A percentile compares a stretch with the other conserved stretches of the same genome.
phyloP scores from a whole-genome alignment of 2,113 vertebrate genomes.

The Caracal caracal region DNA sequence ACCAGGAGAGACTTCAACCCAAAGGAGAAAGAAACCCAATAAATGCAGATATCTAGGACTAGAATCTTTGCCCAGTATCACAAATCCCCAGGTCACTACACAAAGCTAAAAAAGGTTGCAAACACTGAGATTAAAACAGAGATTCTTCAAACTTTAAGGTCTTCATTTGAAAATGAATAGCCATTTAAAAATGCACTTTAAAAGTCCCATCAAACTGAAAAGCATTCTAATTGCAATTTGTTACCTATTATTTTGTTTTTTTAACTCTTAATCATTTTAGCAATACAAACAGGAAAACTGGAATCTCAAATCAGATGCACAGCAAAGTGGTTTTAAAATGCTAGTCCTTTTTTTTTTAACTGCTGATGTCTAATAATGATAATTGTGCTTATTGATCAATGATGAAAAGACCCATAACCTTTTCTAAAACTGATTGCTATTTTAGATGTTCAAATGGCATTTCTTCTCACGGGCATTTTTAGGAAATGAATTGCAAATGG shows the following conservation, averaged over 20 bases:
- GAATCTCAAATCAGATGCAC: slow-evolving; percentile 37
- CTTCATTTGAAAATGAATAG: slow-evolving; percentile 57
- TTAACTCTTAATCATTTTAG: slow-evolving; percentile 43
- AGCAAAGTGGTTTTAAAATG: slow-evolving; percentile 54
- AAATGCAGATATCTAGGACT: slow-evolving; percentile 57
- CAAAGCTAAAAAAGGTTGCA: slow-evolving; percentile 33
- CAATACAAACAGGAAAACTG: slow-evolving; percentile 30
- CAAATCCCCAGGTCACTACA: slow-evolving; percentile 49
- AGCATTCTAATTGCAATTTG: slow-evolving; percentile 27
- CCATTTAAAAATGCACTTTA: slow-evolving; percentile 27
- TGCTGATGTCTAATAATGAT: slow-evolving; percentile 45
- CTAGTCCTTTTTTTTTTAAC: not conserved
- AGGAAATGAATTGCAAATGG: slow-evolving; percentile 39
- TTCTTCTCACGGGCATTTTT: slow-evolving; percentile 24
- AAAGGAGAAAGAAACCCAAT: slow-evolving; percentile 48
- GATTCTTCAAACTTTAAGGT: slow-evolving; percentile 34
- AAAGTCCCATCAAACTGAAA: slow-evolving; percentile 43
- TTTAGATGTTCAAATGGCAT: slow-evolving; percentile 61
- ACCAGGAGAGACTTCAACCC: slow-evolving; percentile 53
- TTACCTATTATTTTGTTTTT: not conserved
- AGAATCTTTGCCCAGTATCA: slow-evolving; percentile 40
- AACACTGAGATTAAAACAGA: slow-evolving; percentile 29
- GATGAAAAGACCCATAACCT: slow-evolving; percentile 42
- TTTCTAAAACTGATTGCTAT: slow-evolving; percentile 35
- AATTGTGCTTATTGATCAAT: slow-evolving; percentile 37